These are phyloP conservation scores for Cossypha polioptera DNA, from an alignment of 2,797 vertebrate species.

Conservation along the genomic window DNA sequence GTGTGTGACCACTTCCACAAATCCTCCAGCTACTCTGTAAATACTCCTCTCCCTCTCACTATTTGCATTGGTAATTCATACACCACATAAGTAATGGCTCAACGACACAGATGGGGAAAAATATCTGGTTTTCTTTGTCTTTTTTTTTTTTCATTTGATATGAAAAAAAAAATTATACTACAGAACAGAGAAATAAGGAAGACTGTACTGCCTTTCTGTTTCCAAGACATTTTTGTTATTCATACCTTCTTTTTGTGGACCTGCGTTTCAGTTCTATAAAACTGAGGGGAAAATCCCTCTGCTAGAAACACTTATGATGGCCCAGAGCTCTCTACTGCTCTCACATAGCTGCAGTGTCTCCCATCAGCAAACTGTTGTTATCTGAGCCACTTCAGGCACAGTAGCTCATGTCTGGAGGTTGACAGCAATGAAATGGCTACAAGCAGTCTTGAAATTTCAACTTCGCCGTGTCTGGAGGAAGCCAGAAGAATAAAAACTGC, in stretches of 20 bases:
- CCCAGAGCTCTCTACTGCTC: neutral
- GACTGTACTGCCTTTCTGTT: neutral
- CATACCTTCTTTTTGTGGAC: neutral
- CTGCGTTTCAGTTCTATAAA: neutral
- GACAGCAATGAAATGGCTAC: neutral
- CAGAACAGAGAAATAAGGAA: neutral
- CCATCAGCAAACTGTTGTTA: neutral
- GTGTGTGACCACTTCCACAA: neutral
- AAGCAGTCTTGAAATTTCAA: neutral
- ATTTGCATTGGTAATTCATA: neutral
- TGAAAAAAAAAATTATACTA: neutral
- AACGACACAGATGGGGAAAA: neutral
- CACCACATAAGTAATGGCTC: neutral
- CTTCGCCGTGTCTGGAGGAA: neutral
- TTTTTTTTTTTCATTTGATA: neutral
- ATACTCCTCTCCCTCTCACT: neutral
- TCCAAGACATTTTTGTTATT: neutral
- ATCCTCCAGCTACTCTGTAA: neutral
- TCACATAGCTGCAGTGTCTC: neutral
- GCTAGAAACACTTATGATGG: neutral
- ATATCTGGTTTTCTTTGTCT: neutral
- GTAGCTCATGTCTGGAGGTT: neutral
- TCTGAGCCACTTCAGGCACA: neutral
- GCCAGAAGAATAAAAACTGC: neutral
- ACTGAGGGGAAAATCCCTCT: rapidly evolving